A percentile compares a stretch with the other conserved stretches of the same genome.
Conservation (phyloP, 1,140 invertebrate species). For the Linepithema humile region DNA sequence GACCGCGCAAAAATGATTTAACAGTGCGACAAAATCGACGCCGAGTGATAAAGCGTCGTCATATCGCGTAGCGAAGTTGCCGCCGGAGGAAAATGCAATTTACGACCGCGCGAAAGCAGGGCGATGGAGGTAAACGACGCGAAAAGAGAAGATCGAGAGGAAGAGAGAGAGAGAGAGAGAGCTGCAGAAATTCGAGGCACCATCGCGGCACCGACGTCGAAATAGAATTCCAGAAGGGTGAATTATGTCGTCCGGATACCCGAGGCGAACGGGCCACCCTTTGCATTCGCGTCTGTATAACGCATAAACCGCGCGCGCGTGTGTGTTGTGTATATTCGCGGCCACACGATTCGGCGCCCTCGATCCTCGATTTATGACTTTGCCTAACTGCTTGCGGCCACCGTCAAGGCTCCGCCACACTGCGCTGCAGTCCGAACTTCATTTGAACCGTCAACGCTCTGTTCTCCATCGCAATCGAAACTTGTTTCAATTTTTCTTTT, state of each 20-base stretch:
- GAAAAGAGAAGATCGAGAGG: background rate
- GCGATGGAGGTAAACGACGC: conserved; percentile 4
- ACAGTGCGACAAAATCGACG: background rate
- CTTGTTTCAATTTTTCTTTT: background rate
- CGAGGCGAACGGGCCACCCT: conserved; percentile 54
- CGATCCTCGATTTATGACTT: conserved; percentile 69
- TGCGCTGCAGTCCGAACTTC: conserved; percentile 23
- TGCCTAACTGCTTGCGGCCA: conserved; percentile 47
- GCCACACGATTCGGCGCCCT: conserved; percentile 55
- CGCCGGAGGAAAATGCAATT: background rate
- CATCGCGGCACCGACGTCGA: background rate
- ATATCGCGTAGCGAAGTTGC: too few relatives aligned
- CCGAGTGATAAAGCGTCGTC: conserved; percentile 5
- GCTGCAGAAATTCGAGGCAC: conserved; percentile 15
- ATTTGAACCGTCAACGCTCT: conserved; percentile 10
- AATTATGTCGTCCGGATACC: conserved; percentile 61
- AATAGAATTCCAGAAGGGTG: conserved; percentile 40
- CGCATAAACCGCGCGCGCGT: conserved; percentile 17
- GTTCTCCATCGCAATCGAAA: background rate
- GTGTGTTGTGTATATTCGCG: conserved; percentile 34
- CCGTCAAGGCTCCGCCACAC: background rate
- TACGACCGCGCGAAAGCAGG: background rate
- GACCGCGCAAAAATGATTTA: conserved; percentile 29
- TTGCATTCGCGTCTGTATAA: conserved; percentile 44
- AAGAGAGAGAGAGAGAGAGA: background rate